Evolutionary conservation across 2,113 vertebrate species (phyloP).

Genomic region (Desmodus rotundus): DNA sequence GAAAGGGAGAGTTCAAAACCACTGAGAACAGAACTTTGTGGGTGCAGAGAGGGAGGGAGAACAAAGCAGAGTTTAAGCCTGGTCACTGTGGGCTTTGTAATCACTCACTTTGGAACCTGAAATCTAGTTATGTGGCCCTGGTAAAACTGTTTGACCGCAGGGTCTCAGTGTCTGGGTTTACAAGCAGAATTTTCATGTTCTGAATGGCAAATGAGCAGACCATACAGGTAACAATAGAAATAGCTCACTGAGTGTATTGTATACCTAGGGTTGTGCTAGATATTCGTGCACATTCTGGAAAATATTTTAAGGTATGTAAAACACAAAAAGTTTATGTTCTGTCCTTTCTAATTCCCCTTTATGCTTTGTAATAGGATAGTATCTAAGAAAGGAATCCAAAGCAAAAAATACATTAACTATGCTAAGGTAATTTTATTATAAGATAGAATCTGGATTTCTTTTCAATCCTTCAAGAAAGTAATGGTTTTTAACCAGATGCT

Average conservation of each 20-base stretch:
- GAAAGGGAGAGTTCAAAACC: not conserved
- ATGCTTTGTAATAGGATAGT: not conserved
- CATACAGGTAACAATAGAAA: not conserved
- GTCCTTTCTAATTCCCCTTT: not conserved
- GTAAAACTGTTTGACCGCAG: not conserved
- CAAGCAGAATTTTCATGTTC: not conserved
- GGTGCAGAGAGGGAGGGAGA: not conserved
- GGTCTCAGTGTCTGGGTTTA: not conserved
- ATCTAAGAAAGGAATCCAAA: not conserved
- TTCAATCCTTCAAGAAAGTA: not conserved
- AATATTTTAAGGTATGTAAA: not conserved
- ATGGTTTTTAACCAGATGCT: not conserved
- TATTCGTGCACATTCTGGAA: not conserved
- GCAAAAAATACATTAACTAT: not conserved
- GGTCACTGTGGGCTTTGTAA: not conserved
- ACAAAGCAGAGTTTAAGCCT: no score
- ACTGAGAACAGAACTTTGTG: not conserved
- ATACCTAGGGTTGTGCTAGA: accelerated
- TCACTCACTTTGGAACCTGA: not conserved
- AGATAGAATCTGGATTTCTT: not conserved
- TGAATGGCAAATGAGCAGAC: not conserved
- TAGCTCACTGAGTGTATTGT: not conserved
- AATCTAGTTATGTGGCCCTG: not conserved
- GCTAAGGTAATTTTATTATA: not conserved
- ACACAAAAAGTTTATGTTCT: not conserved